These are phyloP conservation scores for Epinotia bilunana DNA, from an alignment of 2,888 invertebrate genomes.

Conservation along the genomic window DNA sequence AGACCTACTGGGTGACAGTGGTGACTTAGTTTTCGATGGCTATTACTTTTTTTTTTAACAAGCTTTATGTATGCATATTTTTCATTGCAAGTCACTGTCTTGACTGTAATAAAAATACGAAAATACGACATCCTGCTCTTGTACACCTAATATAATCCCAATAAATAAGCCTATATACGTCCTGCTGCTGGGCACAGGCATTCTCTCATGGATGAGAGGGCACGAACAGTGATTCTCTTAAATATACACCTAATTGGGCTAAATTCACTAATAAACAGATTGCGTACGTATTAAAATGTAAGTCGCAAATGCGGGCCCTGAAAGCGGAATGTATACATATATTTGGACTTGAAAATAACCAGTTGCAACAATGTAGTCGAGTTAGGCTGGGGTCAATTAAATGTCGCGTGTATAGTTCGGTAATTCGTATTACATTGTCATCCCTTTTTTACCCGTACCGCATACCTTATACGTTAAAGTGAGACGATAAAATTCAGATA, in stretches of 20 bases:
- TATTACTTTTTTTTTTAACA: too few species aligned
- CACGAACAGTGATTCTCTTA: too few species aligned
- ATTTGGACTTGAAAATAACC: neutral
- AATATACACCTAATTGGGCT: too few species aligned
- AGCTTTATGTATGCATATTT: neutral
- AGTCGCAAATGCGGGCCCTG: neutral
- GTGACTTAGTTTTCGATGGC: too few species aligned
- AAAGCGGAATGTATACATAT: neutral
- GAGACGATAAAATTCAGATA: slow-evolving; percentile 2
- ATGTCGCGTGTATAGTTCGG: neutral
- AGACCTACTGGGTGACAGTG: too few species aligned
- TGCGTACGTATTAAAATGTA: neutral
- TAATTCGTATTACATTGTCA: neutral
- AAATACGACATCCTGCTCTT: neutral
- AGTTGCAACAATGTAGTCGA: neutral
- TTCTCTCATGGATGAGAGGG: too few species aligned
- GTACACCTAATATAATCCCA: neutral
- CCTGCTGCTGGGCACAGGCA: too few species aligned
- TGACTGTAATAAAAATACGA: neutral
- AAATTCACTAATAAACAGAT: too few species aligned
- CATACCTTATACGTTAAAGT: neutral
- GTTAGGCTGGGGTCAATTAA: neutral
- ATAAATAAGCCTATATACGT: too few species aligned
- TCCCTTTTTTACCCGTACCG: neutral
- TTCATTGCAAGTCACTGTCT: neutral